Evolutionary conservation across 37 sponge, comb jelly and placozoan genomes (phyloP).

Genomic region (Chondrilla cf. caribensis): DNA sequence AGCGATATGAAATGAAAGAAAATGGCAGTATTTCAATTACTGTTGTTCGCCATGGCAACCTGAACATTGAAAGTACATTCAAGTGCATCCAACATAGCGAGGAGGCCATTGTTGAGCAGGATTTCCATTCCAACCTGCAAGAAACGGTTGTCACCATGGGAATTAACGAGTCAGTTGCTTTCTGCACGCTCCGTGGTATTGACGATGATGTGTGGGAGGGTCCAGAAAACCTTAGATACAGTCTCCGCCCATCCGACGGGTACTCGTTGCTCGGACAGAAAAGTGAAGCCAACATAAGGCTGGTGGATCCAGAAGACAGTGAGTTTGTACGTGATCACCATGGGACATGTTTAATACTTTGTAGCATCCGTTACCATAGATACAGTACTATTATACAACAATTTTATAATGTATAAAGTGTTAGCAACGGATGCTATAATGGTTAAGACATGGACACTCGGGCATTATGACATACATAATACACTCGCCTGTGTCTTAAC

Average conservation of each 20-base stretch:
- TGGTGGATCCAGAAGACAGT: constrained; percentile 15
- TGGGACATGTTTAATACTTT: too few relatives aligned
- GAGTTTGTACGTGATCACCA: background rate
- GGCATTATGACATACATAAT: too few relatives aligned
- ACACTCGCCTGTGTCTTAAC: too few relatives aligned
- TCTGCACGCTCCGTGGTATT: background rate
- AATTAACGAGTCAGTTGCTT: background rate
- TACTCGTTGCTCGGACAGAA: background rate
- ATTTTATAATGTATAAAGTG: too few relatives aligned
- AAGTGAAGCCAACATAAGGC: too few relatives aligned
- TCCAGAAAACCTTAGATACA: background rate
- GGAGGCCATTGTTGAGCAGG: background rate
- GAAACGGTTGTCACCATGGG: background rate
- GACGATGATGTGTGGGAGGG: constrained; percentile 4
- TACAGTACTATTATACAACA: too few relatives aligned
- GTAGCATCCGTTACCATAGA: too few relatives aligned
- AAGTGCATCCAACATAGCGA: background rate
- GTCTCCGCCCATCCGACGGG: background rate
- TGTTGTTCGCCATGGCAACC: constrained; percentile 1
- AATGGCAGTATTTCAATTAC: background rate
- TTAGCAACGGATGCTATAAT: too few relatives aligned
- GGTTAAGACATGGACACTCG: too few relatives aligned
- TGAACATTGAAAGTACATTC: background rate
- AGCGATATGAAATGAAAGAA: too few relatives aligned
- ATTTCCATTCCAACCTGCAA: background rate